Evolutionary conservation across 2,888 invertebrate species (phyloP).

Genomic region (Neoascia interrupta): DNA sequence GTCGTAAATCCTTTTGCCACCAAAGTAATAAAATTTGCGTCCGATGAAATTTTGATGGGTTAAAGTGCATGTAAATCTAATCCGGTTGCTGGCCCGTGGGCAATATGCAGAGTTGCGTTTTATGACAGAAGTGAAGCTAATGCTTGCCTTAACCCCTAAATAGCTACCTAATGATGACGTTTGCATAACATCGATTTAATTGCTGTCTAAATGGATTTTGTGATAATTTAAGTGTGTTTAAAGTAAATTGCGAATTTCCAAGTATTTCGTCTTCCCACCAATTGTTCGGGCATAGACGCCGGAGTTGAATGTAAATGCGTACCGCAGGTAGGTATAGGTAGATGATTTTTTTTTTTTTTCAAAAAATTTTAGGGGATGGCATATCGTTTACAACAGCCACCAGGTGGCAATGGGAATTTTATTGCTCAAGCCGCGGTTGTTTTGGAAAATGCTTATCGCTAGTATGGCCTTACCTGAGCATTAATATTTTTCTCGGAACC

Average conservation of each 20-base stretch:
- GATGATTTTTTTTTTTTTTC: background rate
- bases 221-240: background rate
- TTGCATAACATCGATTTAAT: slow-evolving; percentile 19
- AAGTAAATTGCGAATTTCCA: background rate
- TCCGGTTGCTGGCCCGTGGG: background rate
- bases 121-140: background rate
- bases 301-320: too few species aligned
- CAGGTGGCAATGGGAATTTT: slow-evolving; percentile 10
- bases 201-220: slow-evolving; percentile 7
- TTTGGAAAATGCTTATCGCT: slow-evolving; percentile 5
- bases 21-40: slow-evolving; percentile 2
- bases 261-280: background rate
- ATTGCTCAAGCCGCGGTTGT: slow-evolving; percentile 10
- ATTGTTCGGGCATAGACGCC: too few species aligned
- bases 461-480: slow-evolving; percentile 7
- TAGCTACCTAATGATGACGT: background rate
- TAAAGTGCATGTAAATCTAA: background rate
- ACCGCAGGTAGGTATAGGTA: background rate
- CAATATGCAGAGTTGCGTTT: background rate
- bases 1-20: slow-evolving; percentile 13
- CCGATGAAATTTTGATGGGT: too few species aligned
- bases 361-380: too few species aligned
- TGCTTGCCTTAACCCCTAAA: background rate
- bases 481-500: background rate
- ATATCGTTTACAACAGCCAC: background rate